Percentiles rank a stretch among this genome's conserved stretches.
phyloP scores from a whole-genome alignment of 2,888 invertebrate species.

The Drosophila mercatorum region DNA sequence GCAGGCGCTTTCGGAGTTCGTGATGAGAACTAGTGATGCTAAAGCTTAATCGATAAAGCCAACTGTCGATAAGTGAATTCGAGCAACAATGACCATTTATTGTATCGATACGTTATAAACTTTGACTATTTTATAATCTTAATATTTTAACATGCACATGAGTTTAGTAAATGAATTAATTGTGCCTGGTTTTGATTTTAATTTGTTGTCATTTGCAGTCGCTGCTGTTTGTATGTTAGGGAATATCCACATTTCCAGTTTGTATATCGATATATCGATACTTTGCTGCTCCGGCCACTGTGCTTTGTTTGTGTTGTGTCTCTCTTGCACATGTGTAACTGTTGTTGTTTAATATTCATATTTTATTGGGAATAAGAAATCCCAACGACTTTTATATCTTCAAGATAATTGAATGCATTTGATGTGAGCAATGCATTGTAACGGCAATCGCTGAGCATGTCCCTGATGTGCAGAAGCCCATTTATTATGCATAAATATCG shows the following conservation, averaged over 20 bases:
- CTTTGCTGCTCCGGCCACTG: not conserved
- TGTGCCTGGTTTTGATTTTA: not conserved
- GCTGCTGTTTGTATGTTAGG: not conserved
- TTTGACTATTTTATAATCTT: not conserved
- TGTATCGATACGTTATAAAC: constrained; percentile 8
- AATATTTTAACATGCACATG: not conserved
- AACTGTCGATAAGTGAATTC: not conserved
- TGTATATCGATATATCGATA: constrained; percentile 13
- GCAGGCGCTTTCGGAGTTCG: constrained; percentile 45
- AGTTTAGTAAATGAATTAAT: not conserved
- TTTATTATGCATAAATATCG: not conserved
- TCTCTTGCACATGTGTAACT: constrained; percentile 36
- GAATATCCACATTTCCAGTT: not conserved
- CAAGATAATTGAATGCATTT: not conserved
- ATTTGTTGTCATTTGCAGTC: too few species aligned
- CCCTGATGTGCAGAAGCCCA: not conserved
- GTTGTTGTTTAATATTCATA: constrained; percentile 44
- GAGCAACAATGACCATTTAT: not conserved
- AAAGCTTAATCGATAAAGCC: constrained; percentile 16
- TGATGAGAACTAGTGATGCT: constrained; percentile 24
- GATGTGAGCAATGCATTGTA: not conserved
- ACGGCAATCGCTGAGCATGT: not conserved
- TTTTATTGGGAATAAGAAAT: constrained; percentile 17
- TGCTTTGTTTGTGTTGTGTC: constrained; percentile 59
- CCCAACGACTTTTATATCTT: not conserved